Conservation (phyloP, 2,797 vertebrate genomes). For the Megalops cyprinoides region DNA sequence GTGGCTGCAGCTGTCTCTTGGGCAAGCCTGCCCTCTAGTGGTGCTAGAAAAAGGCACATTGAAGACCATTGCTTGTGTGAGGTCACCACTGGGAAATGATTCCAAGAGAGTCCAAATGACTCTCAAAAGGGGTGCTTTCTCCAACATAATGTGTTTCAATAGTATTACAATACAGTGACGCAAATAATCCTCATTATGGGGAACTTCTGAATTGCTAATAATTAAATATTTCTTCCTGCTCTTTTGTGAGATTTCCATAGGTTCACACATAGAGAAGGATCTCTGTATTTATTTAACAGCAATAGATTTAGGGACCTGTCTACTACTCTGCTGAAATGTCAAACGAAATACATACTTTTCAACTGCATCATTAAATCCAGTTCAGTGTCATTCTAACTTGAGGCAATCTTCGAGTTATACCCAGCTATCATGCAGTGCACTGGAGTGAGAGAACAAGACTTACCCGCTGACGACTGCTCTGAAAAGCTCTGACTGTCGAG, state of each 20-base stretch:
- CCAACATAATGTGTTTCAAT: too few species aligned
- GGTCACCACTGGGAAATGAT: too few species aligned
- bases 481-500: not conserved
- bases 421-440: not conserved
- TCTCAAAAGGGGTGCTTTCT: too few species aligned
- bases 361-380: not conserved
- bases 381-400: not conserved
- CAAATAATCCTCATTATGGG: too few species aligned
- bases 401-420: not conserved
- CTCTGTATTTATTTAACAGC: too few species aligned
- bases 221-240: too few species aligned
- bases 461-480: not conserved
- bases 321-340: not conserved
- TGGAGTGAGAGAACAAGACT: not conserved
- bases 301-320: too few species aligned
- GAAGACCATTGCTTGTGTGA: not conserved
- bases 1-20: conserved; percentile 46
- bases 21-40: conserved; percentile 72
- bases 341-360: not conserved
- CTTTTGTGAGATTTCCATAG: too few species aligned
- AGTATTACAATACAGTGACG: too few species aligned
- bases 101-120: too few species aligned
- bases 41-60: conserved; percentile 16
- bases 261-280: too few species aligned
- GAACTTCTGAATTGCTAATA: too few species aligned